phyloP scores from a whole-genome alignment of 2,113 vertebrate species.

The Sprattus sprattus region DNA sequence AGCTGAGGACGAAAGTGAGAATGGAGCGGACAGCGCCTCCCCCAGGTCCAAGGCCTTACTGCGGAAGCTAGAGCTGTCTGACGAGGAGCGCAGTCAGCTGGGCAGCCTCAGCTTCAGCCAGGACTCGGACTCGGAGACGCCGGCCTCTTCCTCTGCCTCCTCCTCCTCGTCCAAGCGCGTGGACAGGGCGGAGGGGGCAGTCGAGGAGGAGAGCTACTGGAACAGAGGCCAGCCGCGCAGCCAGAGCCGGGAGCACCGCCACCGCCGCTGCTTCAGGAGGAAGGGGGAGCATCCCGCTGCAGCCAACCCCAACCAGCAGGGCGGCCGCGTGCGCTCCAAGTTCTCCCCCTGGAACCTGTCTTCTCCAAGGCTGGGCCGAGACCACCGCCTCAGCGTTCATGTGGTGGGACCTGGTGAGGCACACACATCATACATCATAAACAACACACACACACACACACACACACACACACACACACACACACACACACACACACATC shows the following conservation, averaged over 20 bases:
- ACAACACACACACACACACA: neutral
- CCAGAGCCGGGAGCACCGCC: constrained; percentile 55
- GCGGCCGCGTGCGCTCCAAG: constrained; percentile 64
- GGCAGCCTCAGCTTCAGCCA: constrained; percentile 74
- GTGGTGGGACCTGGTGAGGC: constrained; percentile 58
- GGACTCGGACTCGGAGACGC: constrained; percentile 69
- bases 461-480: too few relatives aligned
- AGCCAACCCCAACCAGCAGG: constrained; percentile 34
- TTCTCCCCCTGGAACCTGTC: constrained; percentile 79
- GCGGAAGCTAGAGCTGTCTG: constrained; percentile 65
- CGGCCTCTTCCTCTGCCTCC: constrained; percentile 64
- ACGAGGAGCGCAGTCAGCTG: constrained; percentile 76
- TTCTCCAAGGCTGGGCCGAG: constrained; percentile 68
- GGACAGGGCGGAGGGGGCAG: constrained; percentile 8
- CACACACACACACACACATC: too few relatives aligned
- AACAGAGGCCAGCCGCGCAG: constrained; percentile 50
- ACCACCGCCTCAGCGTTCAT: constrained; percentile 62
- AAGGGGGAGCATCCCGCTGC: constrained; percentile 61
- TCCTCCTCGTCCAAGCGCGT: constrained; percentile 63
- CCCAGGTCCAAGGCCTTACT: constrained; percentile 59
- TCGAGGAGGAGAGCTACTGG: constrained; percentile 67
- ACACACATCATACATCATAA: neutral
- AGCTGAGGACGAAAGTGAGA: neutral
- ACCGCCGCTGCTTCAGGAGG: constrained; percentile 63
- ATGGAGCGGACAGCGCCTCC: neutral